A percentile compares a stretch with the other conserved stretches of the same genome.
Evolutionary conservation across 2,888 invertebrate genomes (phyloP).

Genomic region (Dastarcus helophoroides): DNA sequence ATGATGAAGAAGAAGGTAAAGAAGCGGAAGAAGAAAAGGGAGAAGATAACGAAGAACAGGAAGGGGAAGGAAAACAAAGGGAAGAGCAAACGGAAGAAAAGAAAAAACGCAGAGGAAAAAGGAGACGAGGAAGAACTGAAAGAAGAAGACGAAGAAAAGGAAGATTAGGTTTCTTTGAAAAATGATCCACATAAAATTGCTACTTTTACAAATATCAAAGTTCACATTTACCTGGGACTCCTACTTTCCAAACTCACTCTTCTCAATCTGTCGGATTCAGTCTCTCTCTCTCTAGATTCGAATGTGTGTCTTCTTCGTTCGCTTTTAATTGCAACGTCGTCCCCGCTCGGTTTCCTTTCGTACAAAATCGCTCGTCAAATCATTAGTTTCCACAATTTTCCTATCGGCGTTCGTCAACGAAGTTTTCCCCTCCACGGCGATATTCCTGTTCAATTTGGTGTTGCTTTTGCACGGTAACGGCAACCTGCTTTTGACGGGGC

Average conservation of each 20-base stretch:
- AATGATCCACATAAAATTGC: neutral
- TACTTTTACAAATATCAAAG: neutral
- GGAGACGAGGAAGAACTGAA: too few species aligned
- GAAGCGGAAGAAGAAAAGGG: too few species aligned
- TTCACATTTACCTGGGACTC: conserved; percentile 30
- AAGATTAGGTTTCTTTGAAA: too few species aligned
- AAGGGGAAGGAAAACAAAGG: too few species aligned
- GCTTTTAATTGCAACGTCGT: conserved; percentile 19
- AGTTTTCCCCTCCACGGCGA: conserved; percentile 10
- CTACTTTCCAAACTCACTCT: conserved; percentile 32
- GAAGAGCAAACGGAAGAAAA: too few species aligned
- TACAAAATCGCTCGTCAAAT: too few species aligned
- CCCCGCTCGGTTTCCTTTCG: too few species aligned
- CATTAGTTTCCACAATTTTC: too few species aligned
- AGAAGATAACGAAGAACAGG: too few species aligned
- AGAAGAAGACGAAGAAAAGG: too few species aligned
- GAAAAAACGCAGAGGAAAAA: too few species aligned
- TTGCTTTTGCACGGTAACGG: conserved; percentile 5
- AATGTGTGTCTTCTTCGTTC: conserved; percentile 29
- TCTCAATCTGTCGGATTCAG: conserved; percentile 26
- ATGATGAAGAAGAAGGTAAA: too few species aligned
- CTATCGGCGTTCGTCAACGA: neutral
- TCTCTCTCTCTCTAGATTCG: conserved; percentile 27
- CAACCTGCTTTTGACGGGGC: conserved; percentile 6
- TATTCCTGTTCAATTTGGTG: conserved; percentile 10